These are phyloP conservation scores for Temnothorax unifasciatus DNA, from an alignment of 2,888 invertebrate species.

Conservation along the genomic window DNA sequence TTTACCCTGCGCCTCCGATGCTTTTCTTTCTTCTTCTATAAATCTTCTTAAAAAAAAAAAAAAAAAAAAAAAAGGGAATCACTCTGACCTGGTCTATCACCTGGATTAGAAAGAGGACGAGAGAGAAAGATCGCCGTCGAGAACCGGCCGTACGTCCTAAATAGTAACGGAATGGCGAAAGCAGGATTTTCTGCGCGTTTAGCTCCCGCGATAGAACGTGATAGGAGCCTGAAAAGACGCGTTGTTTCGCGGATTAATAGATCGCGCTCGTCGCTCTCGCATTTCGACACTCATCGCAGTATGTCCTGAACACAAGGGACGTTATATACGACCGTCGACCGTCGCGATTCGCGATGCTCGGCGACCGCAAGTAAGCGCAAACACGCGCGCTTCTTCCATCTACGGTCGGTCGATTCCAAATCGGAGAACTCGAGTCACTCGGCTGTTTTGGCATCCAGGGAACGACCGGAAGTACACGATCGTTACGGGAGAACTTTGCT, in stretches of 20 bases:
- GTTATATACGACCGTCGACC: conserved; percentile 59
- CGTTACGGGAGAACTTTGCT: background rate
- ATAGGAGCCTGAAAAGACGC: conserved; percentile 13
- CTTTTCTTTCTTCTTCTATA: conserved; percentile 47
- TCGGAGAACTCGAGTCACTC: conserved; percentile 75
- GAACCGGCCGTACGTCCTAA: conserved; percentile 20
- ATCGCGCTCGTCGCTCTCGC: conserved; percentile 2
- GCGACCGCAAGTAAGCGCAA: conserved; percentile 34
- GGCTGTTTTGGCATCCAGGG: conserved; percentile 55
- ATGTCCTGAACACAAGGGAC: conserved; percentile 55
- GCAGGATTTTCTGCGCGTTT: background rate
- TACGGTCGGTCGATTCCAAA: conserved; percentile 70
- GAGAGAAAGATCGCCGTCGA: conserved; percentile 14
- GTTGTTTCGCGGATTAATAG: conserved; percentile 8
- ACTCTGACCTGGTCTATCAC: background rate
- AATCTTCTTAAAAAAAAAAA: conserved; percentile 21
- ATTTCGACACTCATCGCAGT: conserved; percentile 19
- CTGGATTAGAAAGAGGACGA: background rate
- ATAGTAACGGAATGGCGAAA: conserved; percentile 30
- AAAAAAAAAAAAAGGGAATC: too few species aligned
- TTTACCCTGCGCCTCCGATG: background rate
- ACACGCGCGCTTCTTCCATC: conserved; percentile 58
- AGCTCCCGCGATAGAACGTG: background rate
- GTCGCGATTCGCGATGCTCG: conserved; percentile 46
- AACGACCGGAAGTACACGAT: conserved; percentile 27